Conservation (phyloP, 2,888 invertebrate genomes). For the Drosophila silvestris region DNA sequence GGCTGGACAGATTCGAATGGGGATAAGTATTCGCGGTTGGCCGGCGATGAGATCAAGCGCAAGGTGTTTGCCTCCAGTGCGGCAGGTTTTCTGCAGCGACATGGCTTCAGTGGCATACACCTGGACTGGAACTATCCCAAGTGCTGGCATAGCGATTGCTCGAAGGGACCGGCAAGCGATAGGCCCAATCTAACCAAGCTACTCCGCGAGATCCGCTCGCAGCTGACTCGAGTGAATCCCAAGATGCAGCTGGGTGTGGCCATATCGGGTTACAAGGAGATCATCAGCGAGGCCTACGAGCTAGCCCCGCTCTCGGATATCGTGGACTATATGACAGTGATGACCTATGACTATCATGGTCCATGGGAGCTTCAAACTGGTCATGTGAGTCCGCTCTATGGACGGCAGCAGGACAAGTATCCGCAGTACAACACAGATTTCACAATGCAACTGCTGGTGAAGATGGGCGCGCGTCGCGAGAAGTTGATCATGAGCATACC, state of each 20-base stretch:
- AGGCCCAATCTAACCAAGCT: conserved; percentile 92
- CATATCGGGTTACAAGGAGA: conserved; percentile 95
- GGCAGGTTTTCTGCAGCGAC: conserved; percentile 89
- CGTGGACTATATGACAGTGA: conserved; percentile 92
- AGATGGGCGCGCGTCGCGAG: conserved; percentile 90
- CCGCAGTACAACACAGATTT: conserved; percentile 93
- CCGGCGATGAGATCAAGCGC: conserved; percentile 89
- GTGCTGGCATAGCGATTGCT: conserved; percentile 96
- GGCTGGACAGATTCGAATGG: conserved; percentile 98
- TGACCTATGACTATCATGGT: conserved; percentile 96
- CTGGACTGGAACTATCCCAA: conserved; percentile 98
- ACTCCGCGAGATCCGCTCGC: conserved; percentile 87
- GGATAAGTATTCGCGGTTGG: conserved; percentile 93
- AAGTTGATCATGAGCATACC: conserved; percentile 93
- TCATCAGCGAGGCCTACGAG: conserved; percentile 94
- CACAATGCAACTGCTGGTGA: conserved; percentile 91
- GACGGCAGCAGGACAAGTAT: conserved; percentile 88
- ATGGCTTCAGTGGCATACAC: conserved; percentile 94
- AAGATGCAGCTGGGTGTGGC: conserved; percentile 92
- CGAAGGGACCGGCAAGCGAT: conserved; percentile 92
- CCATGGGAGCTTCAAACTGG: conserved; percentile 94
- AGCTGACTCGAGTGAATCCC: conserved; percentile 78
- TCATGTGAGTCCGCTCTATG: conserved; percentile 92
- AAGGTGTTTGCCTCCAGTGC: conserved; percentile 90
- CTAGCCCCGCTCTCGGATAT: conserved; percentile 89